These are phyloP conservation scores for Epinotia bilunana DNA, from an alignment of 2,888 invertebrate species.

Conservation along the genomic window DNA sequence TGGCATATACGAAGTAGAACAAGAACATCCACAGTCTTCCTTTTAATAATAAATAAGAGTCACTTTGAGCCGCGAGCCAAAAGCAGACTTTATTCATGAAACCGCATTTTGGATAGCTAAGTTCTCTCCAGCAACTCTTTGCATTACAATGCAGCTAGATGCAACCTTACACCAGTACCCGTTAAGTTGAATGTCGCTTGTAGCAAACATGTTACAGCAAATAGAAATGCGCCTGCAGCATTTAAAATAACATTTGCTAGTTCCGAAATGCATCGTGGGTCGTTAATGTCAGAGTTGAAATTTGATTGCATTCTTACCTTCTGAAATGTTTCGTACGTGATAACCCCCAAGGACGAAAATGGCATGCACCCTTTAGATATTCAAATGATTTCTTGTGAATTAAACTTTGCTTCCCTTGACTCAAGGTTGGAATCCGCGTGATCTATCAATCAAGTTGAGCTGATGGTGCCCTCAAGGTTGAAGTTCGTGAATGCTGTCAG, in stretches of 20 bases:
- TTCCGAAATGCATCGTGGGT: slow-evolving; percentile 10
- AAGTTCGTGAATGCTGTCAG: neutral
- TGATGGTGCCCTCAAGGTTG: slow-evolving; percentile 11
- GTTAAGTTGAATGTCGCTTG: slow-evolving; percentile 5
- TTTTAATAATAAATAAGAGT: slow-evolving; percentile 18
- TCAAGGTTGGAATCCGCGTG: slow-evolving; percentile 24
- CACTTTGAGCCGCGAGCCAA: slow-evolving; percentile 19
- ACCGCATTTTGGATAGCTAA: slow-evolving; percentile 24
- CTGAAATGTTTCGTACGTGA: slow-evolving; percentile 2
- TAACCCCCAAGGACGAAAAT: slow-evolving; percentile 6
- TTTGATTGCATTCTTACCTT: slow-evolving; percentile 16
- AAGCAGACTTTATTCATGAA: slow-evolving; percentile 20
- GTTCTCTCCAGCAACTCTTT: slow-evolving; percentile 9
- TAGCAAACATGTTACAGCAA: slow-evolving; percentile 1
- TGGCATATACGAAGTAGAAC: neutral
- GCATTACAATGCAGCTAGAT: neutral
- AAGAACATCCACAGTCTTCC: neutral
- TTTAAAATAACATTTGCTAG: slow-evolving; percentile 15
- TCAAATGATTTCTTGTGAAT: neutral
- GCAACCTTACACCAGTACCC: neutral
- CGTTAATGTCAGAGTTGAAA: slow-evolving; percentile 7
- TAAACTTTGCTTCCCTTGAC: neutral
- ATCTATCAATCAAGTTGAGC: slow-evolving; percentile 12
- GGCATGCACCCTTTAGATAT: slow-evolving; percentile 10
- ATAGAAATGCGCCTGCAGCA: slow-evolving; percentile 18